Evolutionary conservation across 2,797 vertebrate species (phyloP), one percentile per base, ranked within the genome.

Genomic region (Sebastes alutus): DNA sequence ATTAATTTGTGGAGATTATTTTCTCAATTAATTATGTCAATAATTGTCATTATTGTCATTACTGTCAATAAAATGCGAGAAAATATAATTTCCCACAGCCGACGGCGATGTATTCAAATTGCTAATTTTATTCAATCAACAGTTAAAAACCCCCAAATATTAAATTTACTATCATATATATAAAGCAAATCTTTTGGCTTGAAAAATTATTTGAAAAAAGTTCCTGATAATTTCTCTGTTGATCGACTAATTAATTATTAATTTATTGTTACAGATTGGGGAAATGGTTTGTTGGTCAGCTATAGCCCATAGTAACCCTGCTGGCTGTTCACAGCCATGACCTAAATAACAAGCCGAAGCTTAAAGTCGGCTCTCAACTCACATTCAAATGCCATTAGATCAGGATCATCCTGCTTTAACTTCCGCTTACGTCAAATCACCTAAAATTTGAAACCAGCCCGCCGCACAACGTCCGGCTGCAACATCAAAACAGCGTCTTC

Each of bases 291-390:
- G 62, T 38, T 88, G 75, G 68, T 87, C 71, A 87, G 87, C 85
- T 83, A 74, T 77, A 75, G 60, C 87, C 86, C 75, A 82, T 79
- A 85, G 84, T 92, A 87, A 93, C 86, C 80, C 68, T 49, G 67
- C 83, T 81, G 80, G 85, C 79, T 76, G 82, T 62, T 65, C 78
- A 71, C 68, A 76, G 81, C 81, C 77, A 82, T 92, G 95, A 93
- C 93, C 94, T 93, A 93, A 93, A 96, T 94, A 94, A 91, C 86
- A 65, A 49, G 81, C 84, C 82, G 82, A 89, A 90, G 91, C 92
- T 94, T 88, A 91, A 93, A 92, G 87, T 80, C 78, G 81, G 85
- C 87, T 88, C 88, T 90, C 75, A 74, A 91, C 88, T 91, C 86
- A 56, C 86, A 91, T 82, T 90, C 87, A 92, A 92, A 93, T 93